Base-by-base conservation (phyloP, 2,113 vertebrate species). In the Nesoenas mayeri region DNA sequence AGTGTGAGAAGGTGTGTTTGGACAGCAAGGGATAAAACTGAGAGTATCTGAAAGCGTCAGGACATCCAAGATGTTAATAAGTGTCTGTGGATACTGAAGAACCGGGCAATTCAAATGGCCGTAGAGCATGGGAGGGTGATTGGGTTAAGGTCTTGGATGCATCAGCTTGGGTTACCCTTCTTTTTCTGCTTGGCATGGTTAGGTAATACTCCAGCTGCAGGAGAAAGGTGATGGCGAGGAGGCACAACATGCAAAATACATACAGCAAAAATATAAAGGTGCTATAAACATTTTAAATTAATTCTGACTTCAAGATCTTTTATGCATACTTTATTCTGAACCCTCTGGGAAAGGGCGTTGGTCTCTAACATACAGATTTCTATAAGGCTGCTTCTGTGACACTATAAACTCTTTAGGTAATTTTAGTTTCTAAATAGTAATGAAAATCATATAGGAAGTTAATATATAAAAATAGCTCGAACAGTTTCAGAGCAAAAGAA, bases 271-370 rank as follows among this genome's bases (percentile, higher is more conserved):
- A 96, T 92, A 88, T 40, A 91, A 91, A 97, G 51, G 42, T 73
- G 48, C 50, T 84, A 89, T 85, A 97, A 95, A 90, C 71, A 57
- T 96, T 96, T 96, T 57, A 83, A 96, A 95, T 94, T 93, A 47
- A 47, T 47, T 47, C 44, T 47, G 44, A 47, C 44, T 47, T 47
- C 44, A 47, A 47, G 87, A 71, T 26, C 11, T 91, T 95, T 95
- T 71, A 85, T 79, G 70, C 77, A 44, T 57, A 48, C 22, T 95
- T 92, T 70, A 81, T 77, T 82, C 71, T 80, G 48, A 95, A 91
- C 70, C 28, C 74, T 92, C 36, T 74, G 62, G 56, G 17, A 58
- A 32, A 40, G 74, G 24, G 61, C 60, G n/a, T 81, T 85, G 61
- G 64, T 72, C 69, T 95, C 54, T 95, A 95, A 79, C 78, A 38